These are phyloP conservation scores for Diogma glabrata DNA, from an alignment of 2,888 invertebrate species.

Conservation along the genomic window DNA sequence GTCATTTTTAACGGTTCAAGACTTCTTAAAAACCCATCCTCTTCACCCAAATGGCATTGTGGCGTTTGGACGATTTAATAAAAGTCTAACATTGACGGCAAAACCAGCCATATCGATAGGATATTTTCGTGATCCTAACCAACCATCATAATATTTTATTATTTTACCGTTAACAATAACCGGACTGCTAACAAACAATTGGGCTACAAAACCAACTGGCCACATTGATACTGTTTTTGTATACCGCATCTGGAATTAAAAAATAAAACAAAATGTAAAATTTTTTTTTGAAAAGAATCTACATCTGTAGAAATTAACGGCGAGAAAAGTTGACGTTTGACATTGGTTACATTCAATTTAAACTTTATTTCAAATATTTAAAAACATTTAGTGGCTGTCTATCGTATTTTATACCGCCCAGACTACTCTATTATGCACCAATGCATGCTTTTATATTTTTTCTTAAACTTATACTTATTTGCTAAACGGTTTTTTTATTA, in stretches of 20 bases:
- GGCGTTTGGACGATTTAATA: slow-evolving; percentile 47
- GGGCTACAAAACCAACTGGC: slow-evolving; percentile 71
- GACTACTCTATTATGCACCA: no score
- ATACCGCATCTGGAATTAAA: slow-evolving; percentile 48
- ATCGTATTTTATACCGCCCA: no score
- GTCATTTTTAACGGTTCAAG: slow-evolving; percentile 50
- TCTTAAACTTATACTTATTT: no score
- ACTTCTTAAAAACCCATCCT: slow-evolving; percentile 62
- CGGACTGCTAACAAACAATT: slow-evolving; percentile 56
- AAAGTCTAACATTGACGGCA: slow-evolving; percentile 57
- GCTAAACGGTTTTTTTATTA: no score
- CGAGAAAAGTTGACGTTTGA: no score
- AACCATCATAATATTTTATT: slow-evolving; percentile 64
- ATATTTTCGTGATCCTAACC: slow-evolving; percentile 62
- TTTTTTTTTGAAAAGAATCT: no score
- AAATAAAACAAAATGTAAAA: slow-evolving; percentile 3
- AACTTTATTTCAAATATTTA: no score
- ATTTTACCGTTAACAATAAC: slow-evolving; percentile 45
- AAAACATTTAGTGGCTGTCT: no score
- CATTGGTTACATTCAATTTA: no score
- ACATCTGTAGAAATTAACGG: no score
- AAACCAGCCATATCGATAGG: slow-evolving; percentile 78
- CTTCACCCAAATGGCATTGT: slow-evolving; percentile 62
- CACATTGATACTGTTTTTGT: slow-evolving; percentile 71
- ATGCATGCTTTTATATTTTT: no score